A percentile compares a stretch with the other conserved stretches of the same genome.
Conservation (phyloP, 2,888 invertebrate species). For the Nudaria mundana region DNA sequence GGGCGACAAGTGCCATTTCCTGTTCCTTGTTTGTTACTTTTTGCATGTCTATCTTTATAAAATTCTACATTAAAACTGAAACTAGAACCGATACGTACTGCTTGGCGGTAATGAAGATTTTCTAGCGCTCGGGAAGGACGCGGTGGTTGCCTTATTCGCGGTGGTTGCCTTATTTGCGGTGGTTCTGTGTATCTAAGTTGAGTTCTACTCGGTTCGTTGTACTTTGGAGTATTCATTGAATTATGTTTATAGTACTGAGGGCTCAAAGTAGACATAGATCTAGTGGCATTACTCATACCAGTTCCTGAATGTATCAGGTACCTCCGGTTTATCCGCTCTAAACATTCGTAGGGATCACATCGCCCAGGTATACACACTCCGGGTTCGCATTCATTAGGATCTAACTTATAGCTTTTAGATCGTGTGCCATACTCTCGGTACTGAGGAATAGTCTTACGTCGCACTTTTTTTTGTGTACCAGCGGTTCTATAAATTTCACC, state of each 20-base stretch:
- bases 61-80: conserved; percentile 29
- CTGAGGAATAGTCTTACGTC: conserved; percentile 4
- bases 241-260: not conserved
- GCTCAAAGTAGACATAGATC: conserved; percentile 11
- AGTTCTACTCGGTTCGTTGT: not conserved
- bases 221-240: conserved; percentile 1
- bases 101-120: conserved; percentile 10
- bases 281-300: conserved; percentile 2
- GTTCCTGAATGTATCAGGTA: conserved; percentile 9
- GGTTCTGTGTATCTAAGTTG: not conserved
- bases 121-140: conserved; percentile 2
- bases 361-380: conserved; percentile 30
- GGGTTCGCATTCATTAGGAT: conserved; percentile 31
- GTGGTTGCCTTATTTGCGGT: not conserved
- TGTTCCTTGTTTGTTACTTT: not conserved
- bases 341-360: conserved; percentile 27
- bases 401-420: conserved; percentile 2
- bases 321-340: conserved; percentile 9
- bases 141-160: not conserved
- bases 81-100: conserved; percentile 18
- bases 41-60: conserved; percentile 20
- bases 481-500: conserved; percentile 2
- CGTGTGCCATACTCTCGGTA: conserved; percentile 9
- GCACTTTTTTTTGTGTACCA: conserved; percentile 1
- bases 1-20: not conserved